A percentile compares a stretch with the other conserved stretches of the same genome.
Evolutionary conservation across 2,113 vertebrate species (phyloP).

Genomic region (Centrocercus urophasianus): DNA sequence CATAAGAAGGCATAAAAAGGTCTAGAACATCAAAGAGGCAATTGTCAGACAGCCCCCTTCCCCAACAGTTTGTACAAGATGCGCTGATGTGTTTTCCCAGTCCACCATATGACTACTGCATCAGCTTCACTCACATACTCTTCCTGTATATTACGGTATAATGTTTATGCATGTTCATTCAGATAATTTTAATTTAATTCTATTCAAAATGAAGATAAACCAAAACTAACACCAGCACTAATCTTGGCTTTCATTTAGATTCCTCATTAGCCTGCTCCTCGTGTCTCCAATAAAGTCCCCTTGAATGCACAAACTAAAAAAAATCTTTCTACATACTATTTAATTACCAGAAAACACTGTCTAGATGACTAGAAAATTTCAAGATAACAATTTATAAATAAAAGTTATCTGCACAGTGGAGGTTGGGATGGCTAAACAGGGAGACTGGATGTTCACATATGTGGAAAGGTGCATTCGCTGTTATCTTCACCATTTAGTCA

Average conservation of each 20-base stretch:
- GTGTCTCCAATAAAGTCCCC: neutral
- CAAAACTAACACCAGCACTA: neutral
- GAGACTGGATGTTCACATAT: neutral
- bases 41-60: slow-evolving; percentile 24
- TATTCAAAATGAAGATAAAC: neutral
- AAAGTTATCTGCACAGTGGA: neutral
- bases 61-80: neutral
- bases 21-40: slow-evolving; percentile 51
- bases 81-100: slow-evolving; percentile 22
- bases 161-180: neutral
- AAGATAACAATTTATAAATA: neutral
- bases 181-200: neutral
- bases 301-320: neutral
- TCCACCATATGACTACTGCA: neutral
- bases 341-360: neutral
- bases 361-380: neutral
- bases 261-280: neutral
- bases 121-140: neutral
- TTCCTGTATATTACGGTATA: neutral
- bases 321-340: neutral
- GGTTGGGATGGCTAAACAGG: fast-evolving
- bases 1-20: slow-evolving; percentile 13
- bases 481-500: neutral
- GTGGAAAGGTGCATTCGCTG: neutral
- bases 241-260: neutral